A percentile compares a stretch with the other conserved stretches of the same genome.
Evolutionary conservation across 2,113 vertebrate species (phyloP).

Genomic region (Hymenochirus boettgeri): DNA sequence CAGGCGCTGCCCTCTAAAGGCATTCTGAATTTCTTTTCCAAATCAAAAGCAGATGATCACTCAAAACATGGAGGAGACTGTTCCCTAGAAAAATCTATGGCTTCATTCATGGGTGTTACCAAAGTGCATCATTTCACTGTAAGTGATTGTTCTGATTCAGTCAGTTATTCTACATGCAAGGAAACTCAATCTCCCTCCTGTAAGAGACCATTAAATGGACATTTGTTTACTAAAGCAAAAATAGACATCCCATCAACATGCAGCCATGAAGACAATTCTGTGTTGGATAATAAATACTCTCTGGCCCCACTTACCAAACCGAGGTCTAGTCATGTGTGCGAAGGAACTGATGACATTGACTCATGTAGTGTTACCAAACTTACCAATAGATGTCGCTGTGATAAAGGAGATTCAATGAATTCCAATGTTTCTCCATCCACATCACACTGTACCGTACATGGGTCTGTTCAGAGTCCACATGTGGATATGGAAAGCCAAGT

Average conservation of each 20-base stretch:
- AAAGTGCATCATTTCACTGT: too few species aligned
- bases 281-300: too few species aligned
- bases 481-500: background rate
- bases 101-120: too few species aligned
- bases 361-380: background rate
- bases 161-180: too few species aligned
- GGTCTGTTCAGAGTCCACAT: too few species aligned
- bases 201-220: conserved; percentile 40
- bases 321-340: too few species aligned
- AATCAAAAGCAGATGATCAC: conserved; percentile 11
- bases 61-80: background rate
- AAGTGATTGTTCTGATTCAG: too few species aligned
- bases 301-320: too few species aligned
- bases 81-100: background rate
- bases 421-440: background rate
- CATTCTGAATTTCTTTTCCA: conserved; percentile 34
- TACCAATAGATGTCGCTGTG: background rate
- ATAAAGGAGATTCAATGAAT: background rate
- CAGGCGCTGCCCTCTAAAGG: conserved; percentile 36
- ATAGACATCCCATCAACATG: background rate
- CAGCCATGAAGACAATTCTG: too few species aligned
- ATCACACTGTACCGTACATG: background rate
- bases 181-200: conserved; percentile 13
- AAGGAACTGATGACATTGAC: too few species aligned
- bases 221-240: conserved; percentile 19